Evolutionary conservation across 2,113 vertebrate genomes (phyloP), one percentile per base, ranked within the genome.

Genomic region (Brachyhypopomus occidentalis): DNA sequence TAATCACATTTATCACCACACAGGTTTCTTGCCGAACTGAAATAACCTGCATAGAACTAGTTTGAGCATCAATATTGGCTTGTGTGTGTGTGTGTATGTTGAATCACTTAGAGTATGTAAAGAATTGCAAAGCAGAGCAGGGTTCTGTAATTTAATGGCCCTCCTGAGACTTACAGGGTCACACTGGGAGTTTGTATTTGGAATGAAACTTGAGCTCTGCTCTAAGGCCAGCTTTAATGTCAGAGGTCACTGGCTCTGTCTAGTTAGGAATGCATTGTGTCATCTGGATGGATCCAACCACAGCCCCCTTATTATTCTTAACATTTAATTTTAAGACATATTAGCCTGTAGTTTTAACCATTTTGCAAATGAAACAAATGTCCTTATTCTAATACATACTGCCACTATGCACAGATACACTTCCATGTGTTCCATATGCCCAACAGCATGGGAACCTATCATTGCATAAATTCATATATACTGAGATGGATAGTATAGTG

Each of bases 251-350:
- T 59, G 80, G 80, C 64, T 80, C 75, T 83, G 83, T 88, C 83
- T 88, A 77, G 80, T 84, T 84, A 86, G 84, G 84, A 88, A 88
- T 88, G 86, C 80, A 83, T 81, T 80, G 67, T 78, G 75, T 84
- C 83, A 84, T 81, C 67, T 78, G 75, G 84, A 77, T 77, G 52
- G 62, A 74, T 75, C 48, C 38, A 67, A 78, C 63, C 66, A 75
- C 75, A 66, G 23, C 72, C 82, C 79, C 80, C 59, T 78, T 77
- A 84, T 71, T 75, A 75, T 78, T 78, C 12, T 11, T 2, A 84
- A 75, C 78, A 79, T 74, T 76, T 58, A 38, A 58, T 85, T 83
- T 83, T 84, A 74, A 77, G 78, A 85, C 75, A 55, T 58, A 55
- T 71, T 23, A 73, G 25, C 56, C 73, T 23, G 55, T 63, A 77